phyloP scores from a whole-genome alignment of 2,888 invertebrate genomes.

The Tubulanus polymorphus region DNA sequence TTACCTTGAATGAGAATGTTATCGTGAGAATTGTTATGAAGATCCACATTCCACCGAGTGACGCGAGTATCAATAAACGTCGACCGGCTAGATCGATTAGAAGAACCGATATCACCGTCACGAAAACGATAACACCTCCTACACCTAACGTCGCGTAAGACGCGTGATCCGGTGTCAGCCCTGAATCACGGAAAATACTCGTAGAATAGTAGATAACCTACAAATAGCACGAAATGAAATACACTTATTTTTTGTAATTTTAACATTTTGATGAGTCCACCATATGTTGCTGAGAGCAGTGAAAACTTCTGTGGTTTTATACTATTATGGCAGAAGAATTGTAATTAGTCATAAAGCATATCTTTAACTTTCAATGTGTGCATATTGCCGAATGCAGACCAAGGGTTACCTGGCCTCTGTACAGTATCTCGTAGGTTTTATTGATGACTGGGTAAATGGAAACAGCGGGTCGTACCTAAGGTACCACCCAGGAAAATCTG shows the following conservation, averaged over 20 bases:
- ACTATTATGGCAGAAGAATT: too few species aligned
- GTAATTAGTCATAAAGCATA: too few species aligned
- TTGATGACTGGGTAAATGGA: too few species aligned
- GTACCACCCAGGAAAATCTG: neutral
- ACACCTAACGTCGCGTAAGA: conserved; percentile 80
- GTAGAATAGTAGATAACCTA: conserved; percentile 97
- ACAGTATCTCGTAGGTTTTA: too few species aligned
- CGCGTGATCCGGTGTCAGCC: conserved; percentile 61
- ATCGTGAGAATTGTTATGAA: conserved; percentile 68
- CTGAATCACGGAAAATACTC: conserved; percentile 73
- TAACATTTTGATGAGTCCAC: too few species aligned
- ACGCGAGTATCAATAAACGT: conserved; percentile 73
- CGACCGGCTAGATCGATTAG: conserved; percentile 79
- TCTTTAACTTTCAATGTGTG: too few species aligned
- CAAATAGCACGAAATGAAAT: too few species aligned
- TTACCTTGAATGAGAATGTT: conserved; percentile 34
- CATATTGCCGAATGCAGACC: too few species aligned
- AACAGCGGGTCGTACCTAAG: neutral
- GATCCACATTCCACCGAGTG: conserved; percentile 74
- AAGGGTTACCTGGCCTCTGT: too few species aligned
- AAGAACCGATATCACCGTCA: conserved; percentile 77
- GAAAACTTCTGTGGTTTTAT: too few species aligned
- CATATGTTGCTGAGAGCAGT: too few species aligned
- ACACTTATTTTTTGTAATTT: too few species aligned
- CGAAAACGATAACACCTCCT: conserved; percentile 78